Evolutionary conservation across 2,888 invertebrate species (phyloP).

Genomic region (Resseliella maxima): DNA sequence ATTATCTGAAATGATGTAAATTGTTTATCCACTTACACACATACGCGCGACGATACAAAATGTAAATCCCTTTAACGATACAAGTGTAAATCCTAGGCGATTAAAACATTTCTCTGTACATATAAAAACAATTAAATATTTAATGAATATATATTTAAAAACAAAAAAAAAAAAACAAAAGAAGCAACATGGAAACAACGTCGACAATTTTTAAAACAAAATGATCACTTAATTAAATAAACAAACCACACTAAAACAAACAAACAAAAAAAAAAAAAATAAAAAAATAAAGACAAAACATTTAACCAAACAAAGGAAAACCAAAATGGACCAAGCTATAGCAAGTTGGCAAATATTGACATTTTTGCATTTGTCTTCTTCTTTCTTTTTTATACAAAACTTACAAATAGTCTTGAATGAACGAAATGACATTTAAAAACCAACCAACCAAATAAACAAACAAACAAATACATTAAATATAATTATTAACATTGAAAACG

Average conservation of each 20-base stretch:
- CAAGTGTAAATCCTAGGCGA: constrained; percentile 29
- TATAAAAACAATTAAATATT: constrained; percentile 19
- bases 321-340: constrained; percentile 51
- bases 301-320: too few relatives aligned
- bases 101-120: not conserved
- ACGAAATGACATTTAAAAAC: too few relatives aligned
- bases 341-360: constrained; percentile 40
- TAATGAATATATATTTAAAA: not conserved
- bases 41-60: constrained; percentile 27
- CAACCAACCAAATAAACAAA: too few relatives aligned
- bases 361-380: constrained; percentile 44
- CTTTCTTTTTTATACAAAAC: not conserved
- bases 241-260: not conserved
- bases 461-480: too few relatives aligned
- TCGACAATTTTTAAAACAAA: not conserved
- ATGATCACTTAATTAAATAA: too few relatives aligned
- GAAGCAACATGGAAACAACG: not conserved
- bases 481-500: not conserved
- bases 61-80: constrained; percentile 16
- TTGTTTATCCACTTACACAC: constrained; percentile 49
- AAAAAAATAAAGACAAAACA: constrained; percentile 35
- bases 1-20: constrained; percentile 51
- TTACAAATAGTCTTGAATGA: constrained; percentile 15
- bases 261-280: not conserved
- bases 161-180: not conserved